Percentiles rank a stretch among this genome's conserved stretches.
phyloP scores from a whole-genome alignment of 2,888 invertebrate species.

The Ligdia adustata region DNA sequence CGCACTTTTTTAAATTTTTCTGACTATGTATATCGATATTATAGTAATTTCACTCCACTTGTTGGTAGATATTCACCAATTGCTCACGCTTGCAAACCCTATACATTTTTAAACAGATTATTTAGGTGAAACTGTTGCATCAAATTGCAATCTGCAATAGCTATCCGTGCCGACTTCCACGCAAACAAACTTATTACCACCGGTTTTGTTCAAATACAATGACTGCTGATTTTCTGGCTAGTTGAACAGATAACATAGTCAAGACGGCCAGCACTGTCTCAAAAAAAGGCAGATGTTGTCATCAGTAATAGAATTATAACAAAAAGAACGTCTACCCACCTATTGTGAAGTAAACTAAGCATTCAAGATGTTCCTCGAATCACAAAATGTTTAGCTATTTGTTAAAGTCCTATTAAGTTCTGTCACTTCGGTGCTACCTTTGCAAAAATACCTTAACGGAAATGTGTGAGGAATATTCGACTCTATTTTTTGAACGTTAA shows the following conservation, averaged over 20 bases:
- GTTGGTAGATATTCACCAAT: too few species aligned
- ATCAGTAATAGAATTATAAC: constrained; percentile 60
- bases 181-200: constrained; percentile 66
- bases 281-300: constrained; percentile 79
- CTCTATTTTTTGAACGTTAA: constrained; percentile 38
- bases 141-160: constrained; percentile 51
- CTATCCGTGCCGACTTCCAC: constrained; percentile 50
- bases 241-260: constrained; percentile 80
- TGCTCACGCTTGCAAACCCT: too few species aligned
- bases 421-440: constrained; percentile 68
- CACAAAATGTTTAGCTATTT: constrained; percentile 82
- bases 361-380: constrained; percentile 79
- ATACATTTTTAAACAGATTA: too few species aligned
- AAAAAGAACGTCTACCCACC: constrained; percentile 64
- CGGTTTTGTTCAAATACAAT: constrained; percentile 61
- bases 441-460: constrained; percentile 40
- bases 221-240: constrained; percentile 79
- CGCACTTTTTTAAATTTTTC: too few species aligned
- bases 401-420: constrained; percentile 81
- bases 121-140: constrained; percentile 53
- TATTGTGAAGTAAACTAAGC: constrained; percentile 76
- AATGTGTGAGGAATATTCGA: constrained; percentile 32
- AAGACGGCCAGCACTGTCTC: constrained; percentile 59
- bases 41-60: too few species aligned
- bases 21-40: too few species aligned